A percentile compares a stretch with the other conserved stretches of the same genome.
Conservation (phyloP, 2,888 invertebrate species). For the Lithophane ornitopus region DNA sequence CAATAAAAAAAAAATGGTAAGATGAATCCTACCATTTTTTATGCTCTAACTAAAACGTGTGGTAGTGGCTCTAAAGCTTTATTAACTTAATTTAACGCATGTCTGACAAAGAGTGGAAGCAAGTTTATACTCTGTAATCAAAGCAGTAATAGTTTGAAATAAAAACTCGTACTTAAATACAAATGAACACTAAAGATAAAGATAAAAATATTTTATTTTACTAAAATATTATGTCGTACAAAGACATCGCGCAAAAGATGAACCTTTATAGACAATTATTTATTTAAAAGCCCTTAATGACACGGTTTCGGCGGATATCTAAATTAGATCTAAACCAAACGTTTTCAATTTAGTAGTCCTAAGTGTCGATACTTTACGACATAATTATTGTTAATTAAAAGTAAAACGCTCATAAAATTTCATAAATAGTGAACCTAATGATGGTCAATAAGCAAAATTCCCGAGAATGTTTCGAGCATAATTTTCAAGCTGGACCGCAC, state of each 20-base stretch:
- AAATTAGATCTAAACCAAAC: conserved; percentile 35
- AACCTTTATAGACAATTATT: conserved; percentile 13
- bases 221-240: conserved; percentile 10
- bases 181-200: background rate
- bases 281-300: conserved; percentile 44
- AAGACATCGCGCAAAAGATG: conserved; percentile 12
- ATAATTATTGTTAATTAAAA: conserved; percentile 55
- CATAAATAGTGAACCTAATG: conserved; percentile 76
- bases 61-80: background rate
- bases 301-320: conserved; percentile 26
- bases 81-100: background rate
- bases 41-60: background rate
- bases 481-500: conserved; percentile 76
- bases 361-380: conserved; percentile 45
- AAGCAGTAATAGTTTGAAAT: background rate
- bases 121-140: background rate
- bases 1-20: background rate
- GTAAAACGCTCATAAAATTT: conserved; percentile 63
- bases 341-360: conserved; percentile 20
- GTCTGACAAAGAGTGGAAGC: background rate
- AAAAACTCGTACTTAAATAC: background rate
- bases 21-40: too few relatives aligned
- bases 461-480: conserved; percentile 72
- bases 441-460: conserved; percentile 77
- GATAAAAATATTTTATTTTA: too few relatives aligned